phyloP scores from a whole-genome alignment of 2,888 invertebrate genomes.

The Koerneria pararmatus region DNA sequence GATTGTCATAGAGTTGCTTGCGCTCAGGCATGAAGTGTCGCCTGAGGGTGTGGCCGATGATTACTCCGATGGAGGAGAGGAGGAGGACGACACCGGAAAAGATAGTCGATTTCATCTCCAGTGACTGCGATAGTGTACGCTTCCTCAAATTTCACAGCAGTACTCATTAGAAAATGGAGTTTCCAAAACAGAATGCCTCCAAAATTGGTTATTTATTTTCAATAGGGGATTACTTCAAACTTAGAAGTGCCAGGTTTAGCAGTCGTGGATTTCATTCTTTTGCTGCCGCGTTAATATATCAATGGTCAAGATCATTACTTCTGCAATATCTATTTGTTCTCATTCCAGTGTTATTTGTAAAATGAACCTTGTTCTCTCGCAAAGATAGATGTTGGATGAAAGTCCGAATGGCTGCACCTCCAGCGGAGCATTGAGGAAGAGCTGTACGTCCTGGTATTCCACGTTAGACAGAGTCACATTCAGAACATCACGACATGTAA shows the following conservation, averaged over 20 bases:
- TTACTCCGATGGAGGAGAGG: constrained; percentile 22
- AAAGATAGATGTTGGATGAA: constrained; percentile 20
- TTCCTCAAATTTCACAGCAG: too few relatives aligned
- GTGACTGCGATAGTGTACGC: constrained; percentile 14
- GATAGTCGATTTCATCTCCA: constrained; percentile 17
- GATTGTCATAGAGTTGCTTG: constrained; percentile 18
- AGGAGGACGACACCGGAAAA: constrained; percentile 20
- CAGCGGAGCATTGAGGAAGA: constrained; percentile 5
- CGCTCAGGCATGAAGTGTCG: constrained; percentile 22
- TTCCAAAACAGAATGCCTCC: too few relatives aligned
- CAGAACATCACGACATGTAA: constrained; percentile 19
- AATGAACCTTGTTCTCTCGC: constrained; percentile 15
- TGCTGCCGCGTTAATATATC: too few relatives aligned
- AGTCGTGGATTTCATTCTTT: too few relatives aligned
- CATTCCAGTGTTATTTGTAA: too few relatives aligned
- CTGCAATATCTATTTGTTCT: too few relatives aligned
- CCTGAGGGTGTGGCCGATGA: constrained; percentile 17
- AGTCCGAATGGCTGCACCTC: constrained; percentile 17
- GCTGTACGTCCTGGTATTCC: constrained; percentile 10
- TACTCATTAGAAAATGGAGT: too few relatives aligned
- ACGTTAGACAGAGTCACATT: constrained; percentile 13
- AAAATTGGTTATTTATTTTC: too few relatives aligned
- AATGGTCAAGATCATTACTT: too few relatives aligned
- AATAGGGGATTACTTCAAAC: too few relatives aligned
- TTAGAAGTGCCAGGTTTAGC: too few relatives aligned